Conservation (phyloP, 2,113 vertebrate genomes). For the Bubo blakistoni region DNA sequence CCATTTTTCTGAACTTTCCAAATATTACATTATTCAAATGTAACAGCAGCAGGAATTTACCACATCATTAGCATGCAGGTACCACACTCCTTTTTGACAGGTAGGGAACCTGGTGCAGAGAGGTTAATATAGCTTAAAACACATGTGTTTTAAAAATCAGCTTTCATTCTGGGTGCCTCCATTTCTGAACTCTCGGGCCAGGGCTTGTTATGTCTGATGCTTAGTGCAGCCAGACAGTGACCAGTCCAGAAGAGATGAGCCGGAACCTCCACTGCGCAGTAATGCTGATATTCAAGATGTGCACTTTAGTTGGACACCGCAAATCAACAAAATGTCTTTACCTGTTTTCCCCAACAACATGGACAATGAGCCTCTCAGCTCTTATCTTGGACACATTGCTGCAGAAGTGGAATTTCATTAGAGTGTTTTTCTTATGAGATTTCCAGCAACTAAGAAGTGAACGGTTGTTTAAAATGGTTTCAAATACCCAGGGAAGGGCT, state of each 20-base stretch:
- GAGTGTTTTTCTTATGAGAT: background rate
- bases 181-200: background rate
- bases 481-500: background rate
- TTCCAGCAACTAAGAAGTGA: background rate
- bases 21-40: background rate
- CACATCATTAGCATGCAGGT: background rate
- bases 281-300: background rate
- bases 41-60: background rate
- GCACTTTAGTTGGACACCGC: background rate
- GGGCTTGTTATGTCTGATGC: background rate
- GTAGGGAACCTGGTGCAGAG: background rate
- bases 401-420: background rate
- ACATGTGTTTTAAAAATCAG: background rate
- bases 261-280: background rate
- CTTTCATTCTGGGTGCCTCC: background rate
- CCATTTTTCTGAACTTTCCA: background rate
- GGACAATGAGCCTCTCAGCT: background rate
- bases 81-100: background rate
- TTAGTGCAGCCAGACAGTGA: rapidly evolving
- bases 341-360: background rate
- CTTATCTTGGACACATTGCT: background rate
- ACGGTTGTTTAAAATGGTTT: background rate
- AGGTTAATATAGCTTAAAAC: background rate
- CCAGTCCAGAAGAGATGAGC: background rate
- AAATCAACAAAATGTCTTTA: background rate